Conservation (phyloP, 2,113 vertebrate genomes). For the Oreochromis spilurus region DNA sequence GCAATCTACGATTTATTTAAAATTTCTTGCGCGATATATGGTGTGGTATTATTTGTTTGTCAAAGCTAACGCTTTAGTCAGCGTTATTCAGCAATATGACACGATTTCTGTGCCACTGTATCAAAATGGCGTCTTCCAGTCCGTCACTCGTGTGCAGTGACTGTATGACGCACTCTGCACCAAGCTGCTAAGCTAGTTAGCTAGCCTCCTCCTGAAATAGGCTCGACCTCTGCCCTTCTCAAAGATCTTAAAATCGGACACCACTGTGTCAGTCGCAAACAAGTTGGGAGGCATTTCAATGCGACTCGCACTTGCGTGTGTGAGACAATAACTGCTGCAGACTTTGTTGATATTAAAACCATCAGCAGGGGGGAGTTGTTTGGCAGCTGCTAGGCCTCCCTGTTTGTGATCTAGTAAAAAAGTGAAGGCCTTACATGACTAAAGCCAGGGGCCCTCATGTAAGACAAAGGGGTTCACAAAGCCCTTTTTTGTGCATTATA, state of each 20-base stretch:
- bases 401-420: constrained; percentile 49
- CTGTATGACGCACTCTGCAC: constrained; percentile 78
- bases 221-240: background rate
- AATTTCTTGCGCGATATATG: rapidly evolving
- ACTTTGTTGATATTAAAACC: background rate
- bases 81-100: background rate
- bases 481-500: background rate
- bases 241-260: background rate
- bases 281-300: background rate
- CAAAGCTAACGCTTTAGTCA: background rate
- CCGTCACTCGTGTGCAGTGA: constrained; percentile 56
- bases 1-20: rapidly evolving
- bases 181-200: constrained; percentile 50
- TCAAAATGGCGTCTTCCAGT: constrained; percentile 77
- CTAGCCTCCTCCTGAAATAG: background rate
- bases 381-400: constrained; percentile 42
- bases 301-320: background rate
- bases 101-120: constrained; percentile 13
- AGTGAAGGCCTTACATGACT: constrained; percentile 44
- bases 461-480: constrained; percentile 35
- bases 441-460: constrained; percentile 34
- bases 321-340: background rate
- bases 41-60: background rate
- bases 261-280: background rate
- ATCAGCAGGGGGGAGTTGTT: background rate